Conservation (phyloP, 2,113 vertebrate species). For the Oncorhynchus nerka region DNA sequence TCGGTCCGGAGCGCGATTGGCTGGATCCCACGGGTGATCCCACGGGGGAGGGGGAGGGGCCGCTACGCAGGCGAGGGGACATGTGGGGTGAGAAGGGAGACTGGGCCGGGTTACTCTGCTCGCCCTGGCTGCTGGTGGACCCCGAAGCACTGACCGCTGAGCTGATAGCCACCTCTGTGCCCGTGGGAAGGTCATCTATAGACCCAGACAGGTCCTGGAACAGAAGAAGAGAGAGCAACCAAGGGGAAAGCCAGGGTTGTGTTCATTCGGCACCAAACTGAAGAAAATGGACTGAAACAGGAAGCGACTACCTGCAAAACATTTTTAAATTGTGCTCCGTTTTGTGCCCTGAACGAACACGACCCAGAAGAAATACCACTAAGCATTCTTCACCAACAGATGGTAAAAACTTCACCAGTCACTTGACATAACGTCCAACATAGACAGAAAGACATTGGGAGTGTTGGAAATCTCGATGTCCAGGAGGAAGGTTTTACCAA, state of each 20-base stretch:
- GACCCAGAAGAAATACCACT: neutral
- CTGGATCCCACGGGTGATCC: conserved; percentile 87
- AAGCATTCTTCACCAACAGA: neutral
- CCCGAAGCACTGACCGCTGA: conserved; percentile 85
- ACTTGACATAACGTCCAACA: neutral
- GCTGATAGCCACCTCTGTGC: conserved; percentile 87
- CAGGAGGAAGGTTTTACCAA: neutral
- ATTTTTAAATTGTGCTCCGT: too few species aligned
- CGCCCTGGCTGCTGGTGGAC: conserved; percentile 87
- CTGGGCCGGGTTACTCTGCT: conserved; percentile 88
- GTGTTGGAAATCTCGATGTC: neutral
- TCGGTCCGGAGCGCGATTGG: conserved; percentile 86
- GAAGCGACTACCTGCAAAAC: too few species aligned
- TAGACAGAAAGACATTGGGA: neutral
- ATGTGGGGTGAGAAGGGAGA: conserved; percentile 92
- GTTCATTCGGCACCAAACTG: neutral
- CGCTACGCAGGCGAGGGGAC: conserved; percentile 82
- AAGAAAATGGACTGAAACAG: neutral
- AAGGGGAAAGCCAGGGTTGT: neutral
- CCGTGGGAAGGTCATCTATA: conserved; percentile 91
- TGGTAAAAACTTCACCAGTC: neutral
- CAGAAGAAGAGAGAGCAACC: neutral
- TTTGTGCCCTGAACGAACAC: neutral
- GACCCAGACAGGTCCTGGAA: conserved; percentile 91
- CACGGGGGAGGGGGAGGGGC: conserved; percentile 84